Evolutionary conservation across 2,797 vertebrate species (phyloP).

Genomic region (Holocentrus rufus): DNA sequence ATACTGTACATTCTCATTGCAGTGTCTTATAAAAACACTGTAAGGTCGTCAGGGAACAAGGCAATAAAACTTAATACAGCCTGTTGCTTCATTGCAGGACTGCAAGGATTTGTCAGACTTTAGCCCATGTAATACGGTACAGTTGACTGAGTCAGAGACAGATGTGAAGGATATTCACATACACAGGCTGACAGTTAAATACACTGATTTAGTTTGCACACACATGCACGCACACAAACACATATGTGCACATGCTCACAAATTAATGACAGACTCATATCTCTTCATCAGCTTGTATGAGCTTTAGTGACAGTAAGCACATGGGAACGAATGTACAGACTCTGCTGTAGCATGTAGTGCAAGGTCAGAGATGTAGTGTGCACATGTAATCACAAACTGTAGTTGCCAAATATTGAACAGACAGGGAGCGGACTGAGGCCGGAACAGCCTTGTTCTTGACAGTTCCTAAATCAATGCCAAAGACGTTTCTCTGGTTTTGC

Average conservation of each 20-base stretch:
- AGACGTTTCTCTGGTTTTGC: not conserved
- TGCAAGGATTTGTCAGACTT: not conserved
- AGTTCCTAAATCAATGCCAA: not conserved
- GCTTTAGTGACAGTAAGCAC: not conserved
- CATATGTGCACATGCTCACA: conserved; percentile 12
- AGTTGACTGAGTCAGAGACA: not conserved
- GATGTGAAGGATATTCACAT: conserved; percentile 3
- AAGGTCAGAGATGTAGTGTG: not conserved
- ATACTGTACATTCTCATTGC: not conserved
- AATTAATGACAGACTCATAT: not conserved
- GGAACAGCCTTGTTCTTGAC: not conserved
- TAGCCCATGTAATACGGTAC: not conserved
- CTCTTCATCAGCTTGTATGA: not conserved
- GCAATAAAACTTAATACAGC: not conserved
- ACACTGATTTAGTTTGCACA: not conserved
- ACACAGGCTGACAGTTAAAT: not conserved
- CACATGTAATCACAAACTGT: not conserved
- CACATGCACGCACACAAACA: conserved; percentile 5
- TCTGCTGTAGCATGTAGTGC: not conserved
- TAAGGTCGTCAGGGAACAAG: conserved; percentile 2
- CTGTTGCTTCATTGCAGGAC: not conserved
- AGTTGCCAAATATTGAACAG: not conserved
- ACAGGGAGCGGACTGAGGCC: not conserved
- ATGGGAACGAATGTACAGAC: not conserved
- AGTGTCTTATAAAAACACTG: conserved; percentile 30